Base-by-base conservation (phyloP, 1,140 invertebrate genomes). In the Drosophila busckii region DNA sequence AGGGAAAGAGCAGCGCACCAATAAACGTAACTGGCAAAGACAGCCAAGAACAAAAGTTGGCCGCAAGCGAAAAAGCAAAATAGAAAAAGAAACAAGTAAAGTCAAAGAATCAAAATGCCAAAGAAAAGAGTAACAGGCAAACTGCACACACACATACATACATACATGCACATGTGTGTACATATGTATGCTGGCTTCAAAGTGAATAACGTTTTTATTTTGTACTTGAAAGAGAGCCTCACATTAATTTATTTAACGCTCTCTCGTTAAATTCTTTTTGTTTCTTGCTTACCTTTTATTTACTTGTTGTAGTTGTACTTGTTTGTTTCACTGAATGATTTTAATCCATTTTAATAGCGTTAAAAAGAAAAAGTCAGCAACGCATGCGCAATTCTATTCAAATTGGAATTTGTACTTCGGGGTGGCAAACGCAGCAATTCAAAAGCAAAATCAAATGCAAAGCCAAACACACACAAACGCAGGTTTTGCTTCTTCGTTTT, bases 391-490 rank as follows among this genome's bases (percentile, higher is more conserved):
- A 56, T 41, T 38, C 41, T 49, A 62, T 55, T 71, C 45, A 48
- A 71, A 71, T 71, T 71, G 69, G 69, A 71, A 71, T 73, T 71
- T 73, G 69, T 62, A 73, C 62, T 50, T 63, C 69, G 64, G 8
- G 20, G 44, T 50, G 29, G 50, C 54, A 41, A 59, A 52, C 25
- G 41, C 25, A 8, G 52, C 50, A 59, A 52, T 55, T 41, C 42
- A 48, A 54, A 25, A 38, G 49, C 58, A 61, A 61, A 62, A 34
- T 56, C 55, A 53, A 60, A 60, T 45, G 41, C 56, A 50, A 60
- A 56, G n/a, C n/a, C n/a, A 53, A 37, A 29, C 29, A 58, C 35
- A 53, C 46, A 19, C 50, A 61, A 55, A 23, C 41, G 35, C 25
- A 42, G 31, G 23, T 29, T n/a, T 41, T 37, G 32, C 31, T 52